Conservation (phyloP, 2,888 invertebrate species). For the Hirtodrosophila histrioides region DNA sequence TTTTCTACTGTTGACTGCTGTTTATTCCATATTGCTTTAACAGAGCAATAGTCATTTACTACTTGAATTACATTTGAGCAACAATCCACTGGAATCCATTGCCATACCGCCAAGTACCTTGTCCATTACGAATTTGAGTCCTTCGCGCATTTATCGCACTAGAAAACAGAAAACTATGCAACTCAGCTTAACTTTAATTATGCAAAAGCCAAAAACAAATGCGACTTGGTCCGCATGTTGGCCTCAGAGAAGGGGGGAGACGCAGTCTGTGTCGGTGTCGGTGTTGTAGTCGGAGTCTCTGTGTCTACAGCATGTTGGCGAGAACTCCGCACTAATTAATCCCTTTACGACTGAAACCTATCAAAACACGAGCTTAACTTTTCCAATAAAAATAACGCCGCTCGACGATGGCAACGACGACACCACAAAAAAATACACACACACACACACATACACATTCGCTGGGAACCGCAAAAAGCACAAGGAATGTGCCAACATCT, state of each 20-base stretch:
- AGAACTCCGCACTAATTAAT: constrained; percentile 81
- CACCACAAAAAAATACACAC: constrained; percentile 42
- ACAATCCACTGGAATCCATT: constrained; percentile 1
- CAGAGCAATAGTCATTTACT: constrained; percentile 12
- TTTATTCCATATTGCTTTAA: neutral
- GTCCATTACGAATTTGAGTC: constrained; percentile 25
- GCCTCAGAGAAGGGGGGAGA: constrained; percentile 2
- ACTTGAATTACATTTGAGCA: constrained; percentile 4
- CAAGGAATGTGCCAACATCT: constrained; percentile 72
- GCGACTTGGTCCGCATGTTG: constrained; percentile 51
- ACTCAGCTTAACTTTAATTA: constrained; percentile 74
- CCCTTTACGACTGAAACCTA: constrained; percentile 82
- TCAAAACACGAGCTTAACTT: constrained; percentile 83
- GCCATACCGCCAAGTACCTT: constrained; percentile 14
- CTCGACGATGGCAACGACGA: constrained; percentile 51
- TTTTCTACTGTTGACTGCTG: neutral
- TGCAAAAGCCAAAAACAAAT: constrained; percentile 63
- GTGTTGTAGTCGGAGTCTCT: constrained; percentile 14
- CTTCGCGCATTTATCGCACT: constrained; percentile 23
- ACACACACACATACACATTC: constrained; percentile 34
- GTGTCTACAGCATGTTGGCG: constrained; percentile 63
- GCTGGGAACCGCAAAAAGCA: constrained; percentile 65
- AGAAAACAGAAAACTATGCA: constrained; percentile 37
- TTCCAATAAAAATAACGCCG: constrained; percentile 81
- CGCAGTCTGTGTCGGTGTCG: constrained; percentile 6